A percentile compares a stretch with the other conserved stretches of the same genome.
Evolutionary conservation across 2,113 vertebrate species (phyloP).

Genomic region (Ibidorhyncha struthersii): DNA sequence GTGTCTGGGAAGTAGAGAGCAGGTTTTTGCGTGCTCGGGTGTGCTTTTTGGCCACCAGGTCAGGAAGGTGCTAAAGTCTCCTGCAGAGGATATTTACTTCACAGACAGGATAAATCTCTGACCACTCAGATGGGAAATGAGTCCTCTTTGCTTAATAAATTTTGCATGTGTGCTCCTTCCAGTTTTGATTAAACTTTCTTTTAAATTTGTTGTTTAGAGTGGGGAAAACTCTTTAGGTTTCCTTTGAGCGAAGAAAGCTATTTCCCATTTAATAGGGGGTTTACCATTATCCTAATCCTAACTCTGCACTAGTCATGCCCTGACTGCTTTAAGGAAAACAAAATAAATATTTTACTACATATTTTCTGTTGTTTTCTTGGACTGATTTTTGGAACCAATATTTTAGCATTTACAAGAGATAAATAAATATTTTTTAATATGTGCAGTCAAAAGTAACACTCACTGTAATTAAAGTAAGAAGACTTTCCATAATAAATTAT

Average conservation of each 20-base stretch:
- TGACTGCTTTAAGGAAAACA: not conserved
- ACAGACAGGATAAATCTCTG: not conserved
- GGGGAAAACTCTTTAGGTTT: not conserved
- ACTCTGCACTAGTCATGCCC: not conserved
- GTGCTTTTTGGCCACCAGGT: not conserved
- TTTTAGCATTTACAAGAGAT: not conserved
- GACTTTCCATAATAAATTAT: constrained; percentile 2
- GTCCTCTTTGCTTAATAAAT: not conserved
- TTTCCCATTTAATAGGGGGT: not conserved
- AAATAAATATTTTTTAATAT: not conserved
- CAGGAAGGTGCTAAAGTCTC: not conserved
- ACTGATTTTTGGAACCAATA: not conserved
- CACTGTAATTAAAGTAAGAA: not conserved
- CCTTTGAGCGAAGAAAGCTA: not conserved
- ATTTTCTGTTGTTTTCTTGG: not conserved
- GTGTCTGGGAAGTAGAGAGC: not conserved
- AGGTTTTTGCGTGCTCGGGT: not conserved
- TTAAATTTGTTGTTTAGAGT: not conserved
- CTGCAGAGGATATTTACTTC: not conserved
- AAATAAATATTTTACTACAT: not conserved
- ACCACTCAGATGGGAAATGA: not conserved
- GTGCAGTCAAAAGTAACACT: not conserved
- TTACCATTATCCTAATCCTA: not conserved
- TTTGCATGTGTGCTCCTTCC: not conserved
- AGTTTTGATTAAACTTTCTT: not conserved